Evolutionary conservation across 2,797 vertebrate genomes (phyloP).

Genomic region (Steatocranus sp.): DNA sequence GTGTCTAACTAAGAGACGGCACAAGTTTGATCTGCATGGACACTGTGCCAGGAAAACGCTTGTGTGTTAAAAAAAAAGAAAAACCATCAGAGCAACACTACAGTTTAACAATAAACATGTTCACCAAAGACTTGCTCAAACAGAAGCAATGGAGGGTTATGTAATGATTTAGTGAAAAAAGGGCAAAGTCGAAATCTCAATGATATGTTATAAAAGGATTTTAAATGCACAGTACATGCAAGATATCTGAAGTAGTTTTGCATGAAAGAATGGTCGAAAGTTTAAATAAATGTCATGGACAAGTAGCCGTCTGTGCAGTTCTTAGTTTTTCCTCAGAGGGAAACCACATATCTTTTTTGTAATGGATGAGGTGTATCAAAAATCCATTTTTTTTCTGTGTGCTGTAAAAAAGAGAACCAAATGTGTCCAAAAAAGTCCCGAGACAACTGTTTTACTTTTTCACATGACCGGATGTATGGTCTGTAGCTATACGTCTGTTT

Average conservation of each 20-base stretch:
- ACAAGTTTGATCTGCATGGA: neutral
- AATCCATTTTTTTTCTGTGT: neutral
- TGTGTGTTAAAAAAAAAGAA: neutral
- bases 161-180: neutral
- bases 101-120: neutral
- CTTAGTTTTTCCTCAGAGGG: neutral
- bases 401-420: neutral
- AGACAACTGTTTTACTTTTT: neutral
- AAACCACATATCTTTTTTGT: neutral
- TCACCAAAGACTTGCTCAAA: neutral
- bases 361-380: neutral
- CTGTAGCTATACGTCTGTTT: neutral
- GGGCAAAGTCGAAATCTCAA: neutral
- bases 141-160: neutral
- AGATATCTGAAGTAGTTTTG: neutral
- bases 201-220: neutral
- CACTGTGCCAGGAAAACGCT: neutral
- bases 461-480: neutral
- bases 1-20: neutral
- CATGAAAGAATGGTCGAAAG: neutral
- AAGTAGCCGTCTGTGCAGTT: neutral
- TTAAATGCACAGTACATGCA: neutral
- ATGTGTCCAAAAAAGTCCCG: neutral
- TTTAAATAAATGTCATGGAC: neutral
- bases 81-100: neutral